These are phyloP conservation scores for Ectropis crepuscularia DNA, from an alignment of 2,888 invertebrate genomes.

Conservation along the genomic window DNA sequence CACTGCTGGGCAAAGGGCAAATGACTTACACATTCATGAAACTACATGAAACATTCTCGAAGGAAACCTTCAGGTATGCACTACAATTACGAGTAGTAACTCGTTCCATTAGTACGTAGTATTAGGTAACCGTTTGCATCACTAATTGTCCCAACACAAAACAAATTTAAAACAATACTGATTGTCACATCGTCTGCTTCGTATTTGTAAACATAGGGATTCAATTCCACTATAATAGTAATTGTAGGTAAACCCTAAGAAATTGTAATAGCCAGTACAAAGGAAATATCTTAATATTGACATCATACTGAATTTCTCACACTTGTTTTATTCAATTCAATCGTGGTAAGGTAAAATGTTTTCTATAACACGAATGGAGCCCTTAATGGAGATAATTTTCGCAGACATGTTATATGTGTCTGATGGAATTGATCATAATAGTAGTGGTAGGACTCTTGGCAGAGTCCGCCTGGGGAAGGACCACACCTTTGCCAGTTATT, in stretches of 20 bases:
- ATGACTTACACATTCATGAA: no score
- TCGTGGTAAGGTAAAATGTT: slow-evolving; percentile 18
- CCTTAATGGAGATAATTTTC: background rate
- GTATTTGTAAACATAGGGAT: slow-evolving; percentile 64
- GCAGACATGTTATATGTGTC: background rate
- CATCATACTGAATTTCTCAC: slow-evolving; percentile 32
- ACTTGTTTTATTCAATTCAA: slow-evolving; percentile 27
- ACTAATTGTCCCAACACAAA: slow-evolving; percentile 63
- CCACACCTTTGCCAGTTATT: no score
- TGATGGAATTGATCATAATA: background rate
- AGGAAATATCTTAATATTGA: slow-evolving; percentile 34
- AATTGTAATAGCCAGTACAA: slow-evolving; percentile 35
- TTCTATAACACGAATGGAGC: slow-evolving; percentile 15
- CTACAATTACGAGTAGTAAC: background rate
- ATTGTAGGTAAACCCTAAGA: slow-evolving; percentile 35
- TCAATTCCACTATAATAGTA: slow-evolving; percentile 47
- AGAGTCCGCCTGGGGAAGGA: no score
- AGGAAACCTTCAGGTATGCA: background rate
- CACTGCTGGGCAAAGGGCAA: no score
- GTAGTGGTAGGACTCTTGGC: no score
- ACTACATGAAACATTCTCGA: background rate
- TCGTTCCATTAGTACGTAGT: background rate
- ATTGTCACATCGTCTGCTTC: slow-evolving; percentile 48
- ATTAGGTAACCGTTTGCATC: slow-evolving; percentile 69
- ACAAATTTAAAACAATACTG: slow-evolving; percentile 58